Evolutionary conservation across 2,888 invertebrate species (phyloP).

Genomic region (Drosophila fulvimacula): DNA sequence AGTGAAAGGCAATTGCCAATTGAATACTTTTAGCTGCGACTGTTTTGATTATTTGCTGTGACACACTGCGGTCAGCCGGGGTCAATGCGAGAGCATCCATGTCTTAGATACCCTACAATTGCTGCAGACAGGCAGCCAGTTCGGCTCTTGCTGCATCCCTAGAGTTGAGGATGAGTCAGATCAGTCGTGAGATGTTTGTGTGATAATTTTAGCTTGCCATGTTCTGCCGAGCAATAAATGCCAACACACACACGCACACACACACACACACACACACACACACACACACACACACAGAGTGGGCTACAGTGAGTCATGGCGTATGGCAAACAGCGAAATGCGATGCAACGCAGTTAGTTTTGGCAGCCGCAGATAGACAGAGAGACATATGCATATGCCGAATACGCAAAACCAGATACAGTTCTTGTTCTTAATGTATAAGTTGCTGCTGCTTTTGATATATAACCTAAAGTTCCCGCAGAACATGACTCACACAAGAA

Average conservation of each 20-base stretch:
- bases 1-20: constrained; percentile 44
- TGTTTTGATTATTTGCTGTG: constrained; percentile 16
- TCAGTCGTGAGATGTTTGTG: constrained; percentile 36
- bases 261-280: not conserved
- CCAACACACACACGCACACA: constrained; percentile 27
- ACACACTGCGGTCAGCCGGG: constrained; percentile 15
- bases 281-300: not conserved
- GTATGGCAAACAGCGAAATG: constrained; percentile 33
- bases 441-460: not conserved
- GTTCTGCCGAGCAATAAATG: constrained; percentile 53
- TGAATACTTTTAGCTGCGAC: constrained; percentile 15
- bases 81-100: no score
- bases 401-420: constrained; percentile 26
- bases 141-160: constrained; percentile 17
- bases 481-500: constrained; percentile 29
- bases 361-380: constrained; percentile 36
- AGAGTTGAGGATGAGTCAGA: constrained; percentile 39
- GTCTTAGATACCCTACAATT: not conserved
- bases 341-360: constrained; percentile 56
- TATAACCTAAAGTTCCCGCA: constrained; percentile 22
- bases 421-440: constrained; percentile 1
- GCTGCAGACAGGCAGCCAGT: not conserved
- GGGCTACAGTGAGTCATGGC: constrained; percentile 36
- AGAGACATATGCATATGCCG: constrained; percentile 1
- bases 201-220: constrained; percentile 51